These are phyloP conservation scores for Lanius collurio DNA, from an alignment of 2,113 vertebrate genomes.

Conservation along the genomic window DNA sequence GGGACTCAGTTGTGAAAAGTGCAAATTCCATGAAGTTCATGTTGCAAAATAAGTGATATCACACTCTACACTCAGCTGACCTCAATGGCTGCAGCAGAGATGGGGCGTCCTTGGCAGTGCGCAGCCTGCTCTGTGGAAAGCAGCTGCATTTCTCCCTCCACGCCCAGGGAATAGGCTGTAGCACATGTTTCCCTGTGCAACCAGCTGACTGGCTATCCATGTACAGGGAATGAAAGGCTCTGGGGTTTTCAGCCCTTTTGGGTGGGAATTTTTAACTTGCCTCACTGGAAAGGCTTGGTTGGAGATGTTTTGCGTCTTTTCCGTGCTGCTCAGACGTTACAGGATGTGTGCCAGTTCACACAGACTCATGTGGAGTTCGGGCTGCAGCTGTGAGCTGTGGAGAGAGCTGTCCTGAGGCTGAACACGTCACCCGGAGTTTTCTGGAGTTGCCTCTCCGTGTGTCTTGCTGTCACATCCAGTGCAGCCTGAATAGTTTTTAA, in stretches of 20 bases:
- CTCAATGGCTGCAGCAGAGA: background rate
- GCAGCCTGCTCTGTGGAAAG: background rate
- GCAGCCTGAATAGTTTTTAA: background rate
- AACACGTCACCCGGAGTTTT: background rate
- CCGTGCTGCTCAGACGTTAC: background rate
- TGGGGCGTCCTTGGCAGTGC: background rate
- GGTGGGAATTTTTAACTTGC: constrained; percentile 17
- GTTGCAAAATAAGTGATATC: constrained; percentile 49
- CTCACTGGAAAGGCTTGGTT: background rate
- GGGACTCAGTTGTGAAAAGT: background rate
- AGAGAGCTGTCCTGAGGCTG: background rate
- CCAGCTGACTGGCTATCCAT: background rate
- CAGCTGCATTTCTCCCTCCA: constrained; percentile 47
- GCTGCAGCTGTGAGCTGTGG: background rate
- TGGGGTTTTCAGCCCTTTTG: background rate
- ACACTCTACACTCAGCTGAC: background rate
- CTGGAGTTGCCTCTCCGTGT: background rate
- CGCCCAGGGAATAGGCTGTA: constrained; percentile 45
- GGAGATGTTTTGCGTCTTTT: constrained; percentile 22
- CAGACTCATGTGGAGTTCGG: background rate
- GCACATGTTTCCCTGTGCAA: background rate
- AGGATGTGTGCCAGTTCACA: background rate
- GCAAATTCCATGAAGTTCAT: background rate
- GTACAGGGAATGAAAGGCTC: background rate
- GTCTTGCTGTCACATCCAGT: background rate